Conservation (phyloP, 2,888 invertebrate genomes). For the Kuschelorhynchus macadamiae region DNA sequence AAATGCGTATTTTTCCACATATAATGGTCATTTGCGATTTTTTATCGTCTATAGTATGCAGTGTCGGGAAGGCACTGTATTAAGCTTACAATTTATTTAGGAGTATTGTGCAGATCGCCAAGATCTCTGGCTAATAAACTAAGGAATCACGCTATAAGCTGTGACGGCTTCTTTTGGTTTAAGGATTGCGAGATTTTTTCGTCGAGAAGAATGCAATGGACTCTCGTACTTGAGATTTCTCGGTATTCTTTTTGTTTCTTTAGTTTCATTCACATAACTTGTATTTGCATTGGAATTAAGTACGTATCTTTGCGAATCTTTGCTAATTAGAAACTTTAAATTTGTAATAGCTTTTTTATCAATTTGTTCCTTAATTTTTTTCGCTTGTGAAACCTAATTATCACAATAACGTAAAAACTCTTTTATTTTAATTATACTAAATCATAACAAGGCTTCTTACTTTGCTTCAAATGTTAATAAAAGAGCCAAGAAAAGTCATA, state of each 20-base stretch:
- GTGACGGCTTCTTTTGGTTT: constrained; percentile 20
- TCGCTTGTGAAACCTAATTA: no score
- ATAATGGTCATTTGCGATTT: constrained; percentile 10
- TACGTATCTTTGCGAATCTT: no score
- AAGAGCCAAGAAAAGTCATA: no score
- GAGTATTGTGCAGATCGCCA: constrained; percentile 28
- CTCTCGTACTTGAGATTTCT: not conserved
- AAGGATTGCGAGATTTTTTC: constrained; percentile 13
- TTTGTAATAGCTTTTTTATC: no score
- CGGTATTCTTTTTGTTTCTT: not conserved
- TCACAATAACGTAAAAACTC: no score
- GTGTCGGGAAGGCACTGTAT: constrained; percentile 24
- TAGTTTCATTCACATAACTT: no score
- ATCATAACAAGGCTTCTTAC: no score
- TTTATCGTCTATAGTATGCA: constrained; percentile 20
- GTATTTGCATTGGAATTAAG: no score
- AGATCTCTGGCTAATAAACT: constrained; percentile 49
- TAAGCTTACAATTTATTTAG: constrained; percentile 27
- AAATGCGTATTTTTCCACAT: constrained; percentile 10
- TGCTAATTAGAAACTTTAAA: no score
- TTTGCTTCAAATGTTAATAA: no score
- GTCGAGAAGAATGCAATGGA: not conserved
- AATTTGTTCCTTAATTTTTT: no score
- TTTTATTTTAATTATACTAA: no score
- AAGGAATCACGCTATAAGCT: constrained; percentile 34